These are phyloP conservation scores for Neoarius graeffei DNA, from an alignment of 2,113 vertebrate genomes.

Conservation along the genomic window DNA sequence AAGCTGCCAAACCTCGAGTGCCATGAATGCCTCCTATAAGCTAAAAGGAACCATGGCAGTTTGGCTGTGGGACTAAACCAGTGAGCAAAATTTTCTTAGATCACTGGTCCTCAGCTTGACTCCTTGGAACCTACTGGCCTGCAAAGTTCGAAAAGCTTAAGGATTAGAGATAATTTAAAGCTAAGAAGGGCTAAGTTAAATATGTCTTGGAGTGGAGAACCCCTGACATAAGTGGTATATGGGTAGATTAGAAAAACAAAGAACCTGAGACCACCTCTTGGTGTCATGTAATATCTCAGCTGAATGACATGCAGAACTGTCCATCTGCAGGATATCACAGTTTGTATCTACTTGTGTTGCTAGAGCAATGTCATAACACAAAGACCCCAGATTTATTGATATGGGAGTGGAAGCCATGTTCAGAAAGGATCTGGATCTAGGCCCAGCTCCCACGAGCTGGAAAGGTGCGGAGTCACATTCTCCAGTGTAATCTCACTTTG, in stretches of 20 bases:
- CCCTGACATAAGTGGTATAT: background rate
- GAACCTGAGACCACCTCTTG: background rate
- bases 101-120: background rate
- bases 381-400: conserved; percentile 41
- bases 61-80: background rate
- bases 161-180: background rate
- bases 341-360: conserved; percentile 22
- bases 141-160: background rate
- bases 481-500: conserved; percentile 28
- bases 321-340: conserved; percentile 36
- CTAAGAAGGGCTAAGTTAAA: background rate
- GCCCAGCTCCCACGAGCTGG: background rate
- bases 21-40: background rate
- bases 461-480: conserved; percentile 50
- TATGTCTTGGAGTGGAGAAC: background rate
- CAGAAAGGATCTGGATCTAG: conserved; percentile 3
- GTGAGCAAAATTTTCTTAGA: background rate
- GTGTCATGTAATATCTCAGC: conserved; percentile 11
- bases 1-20: background rate
- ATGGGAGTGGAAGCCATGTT: conserved; percentile 41
- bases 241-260: background rate
- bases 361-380: conserved; percentile 41
- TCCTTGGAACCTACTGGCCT: background rate
- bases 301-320: background rate
- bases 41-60: background rate